These are phyloP conservation scores for Philaenus spumarius DNA, from an alignment of 1,140 invertebrate species.

Conservation along the genomic window DNA sequence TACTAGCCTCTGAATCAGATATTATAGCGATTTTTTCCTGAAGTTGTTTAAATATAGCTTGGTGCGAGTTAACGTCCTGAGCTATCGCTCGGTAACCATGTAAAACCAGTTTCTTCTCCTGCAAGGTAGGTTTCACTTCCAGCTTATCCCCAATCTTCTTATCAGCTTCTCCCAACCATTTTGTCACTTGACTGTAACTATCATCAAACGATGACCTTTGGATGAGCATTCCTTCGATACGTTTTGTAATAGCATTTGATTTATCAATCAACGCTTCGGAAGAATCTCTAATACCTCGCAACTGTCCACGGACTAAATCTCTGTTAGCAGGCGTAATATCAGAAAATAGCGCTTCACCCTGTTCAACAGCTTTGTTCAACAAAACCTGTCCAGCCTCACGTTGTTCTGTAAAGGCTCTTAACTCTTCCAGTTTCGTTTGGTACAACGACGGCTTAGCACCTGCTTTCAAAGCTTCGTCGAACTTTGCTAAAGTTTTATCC, in stretches of 20 bases:
- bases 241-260: slow-evolving; percentile 76
- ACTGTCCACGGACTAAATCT: slow-evolving; percentile 72
- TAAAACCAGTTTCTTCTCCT: slow-evolving; percentile 78
- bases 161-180: slow-evolving; percentile 70
- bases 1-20: slow-evolving; percentile 65
- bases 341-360: slow-evolving; percentile 80
- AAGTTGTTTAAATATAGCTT: slow-evolving; percentile 68
- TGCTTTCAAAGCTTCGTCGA: slow-evolving; percentile 55
- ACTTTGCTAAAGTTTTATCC: slow-evolving; percentile 60
- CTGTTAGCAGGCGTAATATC: slow-evolving; percentile 79
- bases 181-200: slow-evolving; percentile 68
- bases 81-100: slow-evolving; percentile 64
- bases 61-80: slow-evolving; percentile 77
- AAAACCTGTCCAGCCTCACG: slow-evolving; percentile 70
- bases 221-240: slow-evolving; percentile 76
- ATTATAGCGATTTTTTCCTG: slow-evolving; percentile 65
- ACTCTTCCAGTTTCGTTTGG: slow-evolving; percentile 58
- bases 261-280: slow-evolving; percentile 80
- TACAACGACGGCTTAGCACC: slow-evolving; percentile 52
- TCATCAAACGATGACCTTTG: slow-evolving; percentile 87
- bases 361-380: slow-evolving; percentile 72
- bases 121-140: slow-evolving; percentile 63
- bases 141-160: slow-evolving; percentile 58
- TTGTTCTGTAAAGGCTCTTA: slow-evolving; percentile 65
- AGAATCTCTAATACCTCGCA: slow-evolving; percentile 69